phyloP scores from a whole-genome alignment of 2,888 invertebrate genomes.

The Dynastes grantii region DNA sequence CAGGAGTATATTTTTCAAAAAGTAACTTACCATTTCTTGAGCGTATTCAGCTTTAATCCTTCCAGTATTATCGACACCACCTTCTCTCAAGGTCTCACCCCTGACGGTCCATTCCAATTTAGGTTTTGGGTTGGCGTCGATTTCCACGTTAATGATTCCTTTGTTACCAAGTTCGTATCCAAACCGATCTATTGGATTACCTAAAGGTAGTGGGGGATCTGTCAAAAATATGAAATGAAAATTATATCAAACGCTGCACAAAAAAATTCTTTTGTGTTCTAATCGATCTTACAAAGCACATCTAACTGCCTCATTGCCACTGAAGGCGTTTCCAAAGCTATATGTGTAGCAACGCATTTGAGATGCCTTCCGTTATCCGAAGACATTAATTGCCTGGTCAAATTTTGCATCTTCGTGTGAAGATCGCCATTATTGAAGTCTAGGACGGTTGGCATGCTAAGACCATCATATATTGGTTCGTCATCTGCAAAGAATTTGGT shows the following conservation, averaged over 20 bases:
- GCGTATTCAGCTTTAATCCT: conserved; percentile 72
- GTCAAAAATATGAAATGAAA: conserved; percentile 50
- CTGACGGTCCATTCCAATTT: conserved; percentile 80
- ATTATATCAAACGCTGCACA: background rate
- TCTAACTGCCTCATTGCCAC: conserved; percentile 71
- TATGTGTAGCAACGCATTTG: conserved; percentile 80
- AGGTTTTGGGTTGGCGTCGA: conserved; percentile 82
- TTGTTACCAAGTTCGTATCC: conserved; percentile 82
- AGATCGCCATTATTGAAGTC: conserved; percentile 74
- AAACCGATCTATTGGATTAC: conserved; percentile 78
- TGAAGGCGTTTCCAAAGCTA: conserved; percentile 71
- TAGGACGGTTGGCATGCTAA: conserved; percentile 73
- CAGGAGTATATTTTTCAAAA: conserved; percentile 29
- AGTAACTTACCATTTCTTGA: conserved; percentile 69
- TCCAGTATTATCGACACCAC: conserved; percentile 70
- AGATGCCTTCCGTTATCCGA: conserved; percentile 79
- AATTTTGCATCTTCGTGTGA: conserved; percentile 78
- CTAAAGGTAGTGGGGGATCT: conserved; percentile 79
- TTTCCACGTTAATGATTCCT: conserved; percentile 82
- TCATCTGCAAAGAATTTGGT: conserved; percentile 72
- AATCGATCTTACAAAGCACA: conserved; percentile 74
- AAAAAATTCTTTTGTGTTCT: background rate
- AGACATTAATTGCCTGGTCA: conserved; percentile 76
- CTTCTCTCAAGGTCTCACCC: conserved; percentile 73
- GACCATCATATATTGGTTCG: conserved; percentile 74